A percentile compares a stretch with the other conserved stretches of the same genome.
Evolutionary conservation across 1,140 invertebrate genomes (phyloP).

Genomic region (Trigoniulus corallinus): DNA sequence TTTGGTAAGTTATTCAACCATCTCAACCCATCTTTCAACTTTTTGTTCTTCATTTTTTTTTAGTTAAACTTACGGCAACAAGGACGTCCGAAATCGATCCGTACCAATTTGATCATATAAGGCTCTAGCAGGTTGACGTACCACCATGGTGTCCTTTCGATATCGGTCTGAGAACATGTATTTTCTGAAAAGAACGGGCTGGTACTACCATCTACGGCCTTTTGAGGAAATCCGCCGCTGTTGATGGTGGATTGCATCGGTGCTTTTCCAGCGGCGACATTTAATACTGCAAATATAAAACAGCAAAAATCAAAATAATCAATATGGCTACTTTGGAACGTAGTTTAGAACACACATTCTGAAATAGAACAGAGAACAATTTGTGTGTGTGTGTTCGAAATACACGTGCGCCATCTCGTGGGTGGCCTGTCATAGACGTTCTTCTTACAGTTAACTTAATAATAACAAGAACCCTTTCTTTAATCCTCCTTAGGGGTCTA

Average conservation of each 20-base stretch:
- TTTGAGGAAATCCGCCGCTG: conserved; percentile 67
- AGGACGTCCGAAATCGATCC: conserved; percentile 77
- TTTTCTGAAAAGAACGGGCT: conserved; percentile 59
- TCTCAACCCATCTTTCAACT: too few species aligned
- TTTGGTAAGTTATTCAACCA: background rate
- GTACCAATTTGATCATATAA: conserved; percentile 84
- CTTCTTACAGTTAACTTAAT: too few species aligned
- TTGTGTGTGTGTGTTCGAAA: too few species aligned
- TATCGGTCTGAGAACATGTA: conserved; percentile 60
- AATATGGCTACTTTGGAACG: background rate
- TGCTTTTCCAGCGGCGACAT: conserved; percentile 85
- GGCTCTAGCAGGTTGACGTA: conserved; percentile 88
- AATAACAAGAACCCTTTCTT: too few species aligned
- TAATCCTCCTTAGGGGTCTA: too few species aligned
- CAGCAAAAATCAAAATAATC: conserved; percentile 1
- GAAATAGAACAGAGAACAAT: too few species aligned
- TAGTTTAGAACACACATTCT: too few species aligned
- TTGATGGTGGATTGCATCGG: conserved; percentile 74
- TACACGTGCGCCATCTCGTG: too few species aligned
- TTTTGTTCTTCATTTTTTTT: background rate
- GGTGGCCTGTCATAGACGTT: too few species aligned
- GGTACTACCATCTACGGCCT: conserved; percentile 78
- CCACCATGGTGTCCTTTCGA: conserved; percentile 75
- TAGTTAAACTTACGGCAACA: conserved; percentile 51
- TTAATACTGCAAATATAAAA: conserved; percentile 56